A percentile compares a stretch with the other conserved stretches of the same genome.
These are phyloP conservation scores for Aporophyla lueneburgensis DNA, from an alignment of 2,888 invertebrate species.

Conservation along the genomic window DNA sequence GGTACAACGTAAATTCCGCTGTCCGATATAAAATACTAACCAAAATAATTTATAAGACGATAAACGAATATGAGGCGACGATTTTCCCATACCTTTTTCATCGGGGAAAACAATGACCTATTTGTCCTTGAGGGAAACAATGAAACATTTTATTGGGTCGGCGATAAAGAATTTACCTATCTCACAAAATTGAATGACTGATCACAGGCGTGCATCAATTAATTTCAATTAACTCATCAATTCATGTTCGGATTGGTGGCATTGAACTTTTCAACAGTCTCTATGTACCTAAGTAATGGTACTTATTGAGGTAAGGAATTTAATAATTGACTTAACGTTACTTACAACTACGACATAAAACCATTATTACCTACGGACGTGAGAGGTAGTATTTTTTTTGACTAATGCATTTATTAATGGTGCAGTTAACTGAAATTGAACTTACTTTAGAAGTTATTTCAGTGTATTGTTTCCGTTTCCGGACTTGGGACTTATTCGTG, in stretches of 20 bases:
- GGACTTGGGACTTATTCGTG: neutral
- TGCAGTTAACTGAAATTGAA: conserved; percentile 30
- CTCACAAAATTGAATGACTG: conserved; percentile 31
- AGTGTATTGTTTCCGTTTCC: conserved; percentile 19
- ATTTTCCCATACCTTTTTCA: neutral
- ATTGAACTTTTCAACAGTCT: conserved; percentile 50
- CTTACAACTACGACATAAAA: conserved; percentile 12
- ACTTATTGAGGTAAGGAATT: conserved; percentile 43
- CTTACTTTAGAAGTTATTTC: neutral
- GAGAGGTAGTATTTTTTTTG: conserved; percentile 28
- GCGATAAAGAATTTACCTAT: conserved; percentile 18
- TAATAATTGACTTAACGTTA: conserved; percentile 28
- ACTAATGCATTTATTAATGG: conserved; percentile 21
- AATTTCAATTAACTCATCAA: conserved; percentile 48
- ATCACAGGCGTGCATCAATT: conserved; percentile 34
- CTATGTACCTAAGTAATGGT: neutral
- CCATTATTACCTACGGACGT: conserved; percentile 25
- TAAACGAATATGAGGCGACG: neutral
- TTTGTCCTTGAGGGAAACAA: neutral
- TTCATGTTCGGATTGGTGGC: conserved; percentile 37
- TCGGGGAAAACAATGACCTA: neutral
- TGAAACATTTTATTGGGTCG: neutral
- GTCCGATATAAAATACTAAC: too few species aligned
- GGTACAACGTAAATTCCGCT: too few species aligned
- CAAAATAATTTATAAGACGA: neutral